Conservation (phyloP, 2,888 invertebrate species). For the Philereme vetulata region DNA sequence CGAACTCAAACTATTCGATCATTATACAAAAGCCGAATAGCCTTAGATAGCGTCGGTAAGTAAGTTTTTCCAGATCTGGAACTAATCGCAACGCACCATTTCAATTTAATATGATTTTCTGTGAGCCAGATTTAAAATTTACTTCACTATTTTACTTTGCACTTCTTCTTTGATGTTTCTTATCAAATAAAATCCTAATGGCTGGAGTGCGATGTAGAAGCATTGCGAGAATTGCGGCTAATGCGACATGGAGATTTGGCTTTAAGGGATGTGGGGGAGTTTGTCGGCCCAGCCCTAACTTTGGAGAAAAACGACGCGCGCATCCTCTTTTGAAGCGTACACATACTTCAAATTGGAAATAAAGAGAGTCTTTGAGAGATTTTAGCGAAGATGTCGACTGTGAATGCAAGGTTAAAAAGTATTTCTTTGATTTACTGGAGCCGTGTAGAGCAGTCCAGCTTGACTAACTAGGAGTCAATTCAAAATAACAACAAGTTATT, state of each 20-base stretch:
- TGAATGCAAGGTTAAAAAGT: neutral
- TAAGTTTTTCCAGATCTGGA: no score
- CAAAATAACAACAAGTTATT: neutral
- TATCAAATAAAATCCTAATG: slow-evolving; percentile 25
- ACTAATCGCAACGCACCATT: no score
- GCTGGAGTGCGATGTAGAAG: slow-evolving; percentile 39
- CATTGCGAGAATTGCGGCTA: slow-evolving; percentile 52
- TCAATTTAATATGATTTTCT: no score
- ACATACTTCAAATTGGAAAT: slow-evolving; percentile 14
- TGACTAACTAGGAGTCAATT: no score
- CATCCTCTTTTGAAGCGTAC: slow-evolving; percentile 38
- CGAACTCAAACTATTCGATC: no score
- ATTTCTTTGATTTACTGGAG: no score
- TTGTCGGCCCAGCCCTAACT: slow-evolving; percentile 46
- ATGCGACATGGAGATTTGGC: slow-evolving; percentile 55
- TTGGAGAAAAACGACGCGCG: slow-evolving; percentile 57
- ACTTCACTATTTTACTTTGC: no score
- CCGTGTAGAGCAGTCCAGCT: no score
- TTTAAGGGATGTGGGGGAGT: slow-evolving; percentile 40
- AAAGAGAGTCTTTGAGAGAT: slow-evolving; percentile 3
- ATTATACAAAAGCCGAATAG: no score
- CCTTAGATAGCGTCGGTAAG: no score
- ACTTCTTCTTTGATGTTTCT: neutral
- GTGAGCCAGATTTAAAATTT: no score
- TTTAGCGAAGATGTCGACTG: neutral